phyloP scores from a whole-genome alignment of 2,113 vertebrate genomes.

The Clarias magur region DNA sequence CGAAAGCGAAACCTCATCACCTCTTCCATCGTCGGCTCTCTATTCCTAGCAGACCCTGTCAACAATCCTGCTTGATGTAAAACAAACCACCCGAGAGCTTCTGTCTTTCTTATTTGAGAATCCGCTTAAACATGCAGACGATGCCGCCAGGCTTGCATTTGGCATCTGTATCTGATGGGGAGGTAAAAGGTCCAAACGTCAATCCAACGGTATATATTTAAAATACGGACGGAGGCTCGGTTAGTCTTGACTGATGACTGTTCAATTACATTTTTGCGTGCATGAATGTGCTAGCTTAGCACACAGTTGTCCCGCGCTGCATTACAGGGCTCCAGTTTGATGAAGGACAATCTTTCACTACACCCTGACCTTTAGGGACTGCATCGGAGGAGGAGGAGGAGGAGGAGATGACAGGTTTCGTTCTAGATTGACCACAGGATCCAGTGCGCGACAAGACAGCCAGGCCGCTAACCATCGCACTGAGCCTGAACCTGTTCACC shows the following conservation, averaged over 20 bases:
- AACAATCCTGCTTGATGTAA: slow-evolving; percentile 35
- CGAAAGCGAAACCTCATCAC: slow-evolving; percentile 12
- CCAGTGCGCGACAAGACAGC: slow-evolving; percentile 27
- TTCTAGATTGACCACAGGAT: slow-evolving; percentile 47
- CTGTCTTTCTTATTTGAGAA: slow-evolving; percentile 45
- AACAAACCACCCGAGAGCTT: slow-evolving; percentile 21
- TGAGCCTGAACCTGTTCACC: slow-evolving; percentile 31
- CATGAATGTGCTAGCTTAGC: slow-evolving; percentile 4
- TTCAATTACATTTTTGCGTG: slow-evolving; percentile 10
- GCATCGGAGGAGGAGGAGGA: slow-evolving; percentile 18
- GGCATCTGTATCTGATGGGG: background rate
- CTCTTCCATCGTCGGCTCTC: slow-evolving; percentile 40
- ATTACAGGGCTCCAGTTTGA: slow-evolving; percentile 35
- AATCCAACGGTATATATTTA: background rate
- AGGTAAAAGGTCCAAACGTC: background rate
- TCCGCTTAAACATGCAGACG: slow-evolving; percentile 35
- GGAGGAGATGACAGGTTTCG: slow-evolving; percentile 49
- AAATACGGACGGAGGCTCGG: background rate
- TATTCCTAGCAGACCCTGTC: slow-evolving; percentile 36
- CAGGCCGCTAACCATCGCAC: background rate
- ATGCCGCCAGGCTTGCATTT: background rate
- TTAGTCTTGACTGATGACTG: slow-evolving; percentile 1
- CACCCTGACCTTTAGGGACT: slow-evolving; percentile 33
- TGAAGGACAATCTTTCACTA: slow-evolving; percentile 40
- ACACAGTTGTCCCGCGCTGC: background rate